Evolutionary conservation across 2,797 vertebrate species (phyloP).

Genomic region (Apogon hyalosoma): DNA sequence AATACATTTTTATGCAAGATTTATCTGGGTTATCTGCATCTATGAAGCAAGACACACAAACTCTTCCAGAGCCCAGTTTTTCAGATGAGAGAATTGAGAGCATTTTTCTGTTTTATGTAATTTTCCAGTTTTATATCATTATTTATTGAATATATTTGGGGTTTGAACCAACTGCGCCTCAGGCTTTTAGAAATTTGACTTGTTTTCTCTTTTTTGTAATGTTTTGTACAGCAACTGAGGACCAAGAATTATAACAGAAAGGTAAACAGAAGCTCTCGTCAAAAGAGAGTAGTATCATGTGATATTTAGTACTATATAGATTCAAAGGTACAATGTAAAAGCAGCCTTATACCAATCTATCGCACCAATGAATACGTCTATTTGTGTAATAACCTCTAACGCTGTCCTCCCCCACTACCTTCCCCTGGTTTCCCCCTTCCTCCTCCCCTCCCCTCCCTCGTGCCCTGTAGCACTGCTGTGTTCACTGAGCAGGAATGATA

Average conservation of each 20-base stretch:
- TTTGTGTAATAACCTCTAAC: constrained; percentile 27
- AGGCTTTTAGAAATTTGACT: too few relatives aligned
- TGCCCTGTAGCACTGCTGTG: constrained; percentile 43
- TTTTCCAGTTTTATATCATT: not conserved
- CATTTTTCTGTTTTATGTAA: not conserved
- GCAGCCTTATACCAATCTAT: not conserved
- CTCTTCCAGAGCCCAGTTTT: too few relatives aligned
- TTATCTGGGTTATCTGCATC: too few relatives aligned
- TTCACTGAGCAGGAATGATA: constrained; percentile 77
- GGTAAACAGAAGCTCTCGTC: too few relatives aligned
- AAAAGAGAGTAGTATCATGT: too few relatives aligned
- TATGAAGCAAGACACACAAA: too few relatives aligned
- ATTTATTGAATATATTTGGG: not conserved
- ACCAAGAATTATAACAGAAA: too few relatives aligned
- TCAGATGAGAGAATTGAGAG: not conserved
- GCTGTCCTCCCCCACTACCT: constrained; percentile 11
- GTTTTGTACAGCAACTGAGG: too few relatives aligned
- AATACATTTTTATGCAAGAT: too few relatives aligned
- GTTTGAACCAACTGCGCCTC: not conserved
- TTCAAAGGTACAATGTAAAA: too few relatives aligned
- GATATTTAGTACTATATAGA: too few relatives aligned
- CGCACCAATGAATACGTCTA: not conserved
- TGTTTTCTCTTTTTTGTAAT: too few relatives aligned
- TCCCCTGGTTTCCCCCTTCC: constrained; percentile 5
- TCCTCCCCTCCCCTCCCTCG: constrained; percentile 40